Conservation (phyloP, 64 coral and sea anemone species). For the Montipora cactus region DNA sequence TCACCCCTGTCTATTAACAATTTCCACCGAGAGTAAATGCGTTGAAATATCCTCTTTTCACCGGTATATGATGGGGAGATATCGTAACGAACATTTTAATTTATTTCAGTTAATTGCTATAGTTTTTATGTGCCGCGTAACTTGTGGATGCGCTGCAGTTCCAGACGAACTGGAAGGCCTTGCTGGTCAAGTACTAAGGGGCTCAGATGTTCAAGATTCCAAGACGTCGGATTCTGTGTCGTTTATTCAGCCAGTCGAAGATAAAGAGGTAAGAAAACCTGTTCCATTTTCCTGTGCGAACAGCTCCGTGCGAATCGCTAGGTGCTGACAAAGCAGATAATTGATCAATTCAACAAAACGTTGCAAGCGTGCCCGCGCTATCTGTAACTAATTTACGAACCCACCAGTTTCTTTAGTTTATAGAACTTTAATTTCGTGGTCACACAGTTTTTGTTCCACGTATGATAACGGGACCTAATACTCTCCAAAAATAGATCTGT, state of each 20-base stretch:
- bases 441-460: no score
- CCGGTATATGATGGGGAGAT: background rate
- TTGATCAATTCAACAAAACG: background rate
- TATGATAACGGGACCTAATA: no score
- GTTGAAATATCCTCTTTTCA: background rate
- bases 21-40: background rate
- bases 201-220: conserved; percentile 50
- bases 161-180: conserved; percentile 71
- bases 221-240: conserved; percentile 68
- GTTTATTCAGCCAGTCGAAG: conserved; percentile 76
- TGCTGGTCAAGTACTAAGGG: conserved; percentile 37
- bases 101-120: conserved; percentile 33
- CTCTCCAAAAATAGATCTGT: no score
- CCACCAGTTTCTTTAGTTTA: no score
- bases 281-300: background rate
- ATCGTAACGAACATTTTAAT: conserved; percentile 4
- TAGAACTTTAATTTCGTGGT: no score
- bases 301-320: background rate
- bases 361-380: no score
- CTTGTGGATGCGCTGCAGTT: conserved; percentile 45
- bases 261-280: conserved; percentile 70
- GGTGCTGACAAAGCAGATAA: background rate
- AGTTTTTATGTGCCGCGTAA: conserved; percentile 51
- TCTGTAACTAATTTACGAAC: no score
- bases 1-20: background rate